Conservation (phyloP, 1,140 invertebrate species). For the Physella acuta region DNA sequence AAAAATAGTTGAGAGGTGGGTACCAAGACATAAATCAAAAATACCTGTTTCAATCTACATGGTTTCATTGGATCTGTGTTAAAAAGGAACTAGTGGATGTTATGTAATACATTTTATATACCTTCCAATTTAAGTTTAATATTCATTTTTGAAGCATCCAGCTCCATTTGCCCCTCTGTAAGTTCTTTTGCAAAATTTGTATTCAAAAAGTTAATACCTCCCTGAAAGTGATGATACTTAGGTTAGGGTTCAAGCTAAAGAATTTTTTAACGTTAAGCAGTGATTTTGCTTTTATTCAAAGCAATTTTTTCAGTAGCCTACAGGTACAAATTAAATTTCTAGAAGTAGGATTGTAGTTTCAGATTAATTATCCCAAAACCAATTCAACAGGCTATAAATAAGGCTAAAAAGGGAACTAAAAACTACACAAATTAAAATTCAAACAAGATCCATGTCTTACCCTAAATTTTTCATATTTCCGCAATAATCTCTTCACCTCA, state of each 20-base stretch:
- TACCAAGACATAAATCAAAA: no score
- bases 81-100: no score
- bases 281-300: no score
- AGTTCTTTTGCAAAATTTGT: constrained; percentile 46
- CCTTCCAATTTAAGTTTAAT: constrained; percentile 38
- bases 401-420: neutral
- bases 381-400: no score
- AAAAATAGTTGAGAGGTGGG: no score
- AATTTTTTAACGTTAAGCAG: no score
- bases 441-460: constrained; percentile 31
- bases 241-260: no score
- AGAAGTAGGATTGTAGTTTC: neutral
- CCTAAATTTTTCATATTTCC: constrained; percentile 55
- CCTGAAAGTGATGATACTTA: no score
- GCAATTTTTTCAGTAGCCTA: no score
- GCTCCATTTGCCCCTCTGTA: constrained; percentile 34
- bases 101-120: no score
- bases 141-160: constrained; percentile 34
- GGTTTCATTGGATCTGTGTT: no score
- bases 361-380: neutral
- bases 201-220: constrained; percentile 48
- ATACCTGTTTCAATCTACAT: no score
- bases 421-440: neutral
- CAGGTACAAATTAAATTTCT: neutral
- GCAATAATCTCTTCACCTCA: constrained; percentile 46